Evolutionary conservation across 2,888 invertebrate genomes (phyloP), one percentile per base, ranked within the genome.

Genomic region (Drosophila picticornis): DNA sequence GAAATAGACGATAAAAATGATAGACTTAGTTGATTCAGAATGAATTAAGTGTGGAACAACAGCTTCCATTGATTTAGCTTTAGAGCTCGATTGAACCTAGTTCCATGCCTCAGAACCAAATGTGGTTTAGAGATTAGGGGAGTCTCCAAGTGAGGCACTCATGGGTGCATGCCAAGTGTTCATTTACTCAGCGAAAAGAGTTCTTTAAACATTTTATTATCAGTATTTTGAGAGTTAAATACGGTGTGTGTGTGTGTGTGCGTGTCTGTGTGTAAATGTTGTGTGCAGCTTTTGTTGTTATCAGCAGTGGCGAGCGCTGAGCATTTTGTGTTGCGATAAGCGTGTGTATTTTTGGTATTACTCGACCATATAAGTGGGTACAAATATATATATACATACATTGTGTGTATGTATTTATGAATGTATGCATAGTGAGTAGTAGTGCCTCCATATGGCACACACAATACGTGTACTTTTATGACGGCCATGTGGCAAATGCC

Each of bases 301-400:
- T 87, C 83, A 84, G 83, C 69, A 59, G 51, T 52, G 31, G 29
- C 27, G 58, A 46, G 22, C 61, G 70, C 51, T 43, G 72, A 75
- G 65, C 58, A 68, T 60, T 82, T 75, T 77, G 68, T 85, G 34
- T 40, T 61, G 75, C 82, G 83, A 84, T 84, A 84, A 84, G 87
- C 72, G 72, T 77, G 80, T 84, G 82, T 84, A 84, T 84, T 84
- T 84, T 80, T 70, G 84, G 83, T 80, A 82, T 84, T 82, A 84
- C 73, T 80, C 83, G 72, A 70, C 72, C 68, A 77, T 77, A 77
- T 77, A 80, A 77, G 70, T 70, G 70, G 57, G 73, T 64, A 64
- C 22, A 63, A 11, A 43, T 7, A 50, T 48, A 27, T 29, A 2
- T 31, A 31, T 9, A 2, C 10, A 34, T 34, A 36, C 16, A 36